Conservation (phyloP, 2,888 invertebrate species). For the Keiferia lycopersicella region DNA sequence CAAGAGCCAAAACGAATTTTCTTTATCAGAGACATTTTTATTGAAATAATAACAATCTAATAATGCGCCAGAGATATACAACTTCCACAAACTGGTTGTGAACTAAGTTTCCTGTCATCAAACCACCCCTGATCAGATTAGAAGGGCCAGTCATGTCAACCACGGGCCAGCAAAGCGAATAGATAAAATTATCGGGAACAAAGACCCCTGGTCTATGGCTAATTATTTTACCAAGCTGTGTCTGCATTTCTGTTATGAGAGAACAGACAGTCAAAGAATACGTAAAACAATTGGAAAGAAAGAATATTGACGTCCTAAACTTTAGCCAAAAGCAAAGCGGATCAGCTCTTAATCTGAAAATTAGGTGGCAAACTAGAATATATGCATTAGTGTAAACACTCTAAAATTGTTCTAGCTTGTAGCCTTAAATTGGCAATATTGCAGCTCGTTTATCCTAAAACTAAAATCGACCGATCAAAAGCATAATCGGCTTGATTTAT, state of each 20-base stretch:
- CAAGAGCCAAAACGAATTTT: background rate
- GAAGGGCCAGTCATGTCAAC: constrained; percentile 49
- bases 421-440: background rate
- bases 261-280: constrained; percentile 30
- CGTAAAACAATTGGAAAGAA: background rate
- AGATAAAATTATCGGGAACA: constrained; percentile 73
- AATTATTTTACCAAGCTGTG: constrained; percentile 57
- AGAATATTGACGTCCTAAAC: background rate
- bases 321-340: too few relatives aligned
- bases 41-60: background rate
- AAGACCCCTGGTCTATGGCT: constrained; percentile 55
- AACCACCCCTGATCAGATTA: constrained; percentile 59
- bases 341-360: background rate
- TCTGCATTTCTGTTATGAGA: constrained; percentile 40
- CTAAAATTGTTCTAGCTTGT: too few relatives aligned
- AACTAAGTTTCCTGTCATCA: constrained; percentile 23
- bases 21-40: too few relatives aligned
- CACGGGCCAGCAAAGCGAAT: constrained; percentile 64
- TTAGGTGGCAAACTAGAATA: too few relatives aligned
- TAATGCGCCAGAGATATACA: background rate
- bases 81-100: background rate
- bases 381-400: too few relatives aligned
- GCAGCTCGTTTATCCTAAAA: constrained; percentile 12
- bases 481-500: constrained; percentile 54
- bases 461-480: constrained; percentile 38